These are phyloP conservation scores for Manacus vitellinus DNA, from an alignment of 2,113 vertebrate species.

Conservation along the genomic window DNA sequence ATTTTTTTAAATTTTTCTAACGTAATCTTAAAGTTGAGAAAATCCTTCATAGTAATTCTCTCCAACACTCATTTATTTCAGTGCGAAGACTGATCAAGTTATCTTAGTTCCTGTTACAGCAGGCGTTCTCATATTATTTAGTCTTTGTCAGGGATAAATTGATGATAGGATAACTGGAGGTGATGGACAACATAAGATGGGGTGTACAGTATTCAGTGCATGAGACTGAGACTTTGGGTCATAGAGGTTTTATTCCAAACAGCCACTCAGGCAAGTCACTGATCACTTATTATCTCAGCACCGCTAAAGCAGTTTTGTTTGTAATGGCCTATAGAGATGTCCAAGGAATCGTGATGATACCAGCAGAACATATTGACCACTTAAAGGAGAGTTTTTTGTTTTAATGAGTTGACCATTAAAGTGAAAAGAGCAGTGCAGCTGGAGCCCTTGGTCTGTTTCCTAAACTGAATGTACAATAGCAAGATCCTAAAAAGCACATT, in stretches of 20 bases:
- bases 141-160: background rate
- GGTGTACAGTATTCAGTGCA: background rate
- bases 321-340: background rate
- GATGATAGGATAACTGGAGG: background rate
- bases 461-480: background rate
- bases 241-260: background rate
- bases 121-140: background rate
- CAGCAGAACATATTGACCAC: background rate
- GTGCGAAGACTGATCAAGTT: background rate
- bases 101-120: background rate
- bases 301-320: background rate
- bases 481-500: background rate
- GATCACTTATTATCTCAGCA: background rate
- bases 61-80: background rate
- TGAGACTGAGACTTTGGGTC: accelerated
- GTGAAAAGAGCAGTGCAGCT: background rate
- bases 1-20: background rate
- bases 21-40: background rate
- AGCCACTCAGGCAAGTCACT: background rate
- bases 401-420: background rate
- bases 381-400: background rate
- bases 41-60: background rate
- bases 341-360: background rate
- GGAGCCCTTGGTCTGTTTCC: background rate
- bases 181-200: background rate